Conservation (phyloP, 1,140 invertebrate species). For the Megalonaias nervosa region DNA sequence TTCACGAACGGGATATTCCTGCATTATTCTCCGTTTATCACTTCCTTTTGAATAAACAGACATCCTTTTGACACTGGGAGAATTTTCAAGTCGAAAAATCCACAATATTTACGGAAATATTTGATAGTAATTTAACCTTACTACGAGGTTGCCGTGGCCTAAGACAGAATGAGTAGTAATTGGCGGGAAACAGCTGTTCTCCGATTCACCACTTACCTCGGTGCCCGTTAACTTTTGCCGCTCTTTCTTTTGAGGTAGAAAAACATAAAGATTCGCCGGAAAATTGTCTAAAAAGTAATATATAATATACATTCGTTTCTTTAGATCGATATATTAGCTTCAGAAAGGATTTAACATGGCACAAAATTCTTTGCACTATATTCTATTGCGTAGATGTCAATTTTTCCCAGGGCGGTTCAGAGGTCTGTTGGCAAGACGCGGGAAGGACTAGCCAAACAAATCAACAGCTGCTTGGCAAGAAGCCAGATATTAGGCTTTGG, state of each 20-base stretch:
- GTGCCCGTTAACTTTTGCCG: slow-evolving; percentile 18
- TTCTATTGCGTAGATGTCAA: slow-evolving; percentile 10
- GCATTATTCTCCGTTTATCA: slow-evolving; percentile 34
- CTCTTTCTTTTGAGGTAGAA: not conserved
- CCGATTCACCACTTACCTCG: slow-evolving; percentile 29
- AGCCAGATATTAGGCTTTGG: slow-evolving; percentile 30
- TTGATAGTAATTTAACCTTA: slow-evolving; percentile 36
- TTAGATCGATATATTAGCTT: not conserved
- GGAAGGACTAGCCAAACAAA: slow-evolving; percentile 39
- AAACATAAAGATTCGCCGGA: not conserved
- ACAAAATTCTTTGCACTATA: slow-evolving; percentile 15
- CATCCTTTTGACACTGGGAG: slow-evolving; percentile 18
- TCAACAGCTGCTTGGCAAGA: slow-evolving; percentile 40
- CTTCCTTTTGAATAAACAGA: slow-evolving; percentile 37
- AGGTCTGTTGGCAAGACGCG: slow-evolving; percentile 40
- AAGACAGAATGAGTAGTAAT: slow-evolving; percentile 43
- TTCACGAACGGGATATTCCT: slow-evolving; percentile 34
- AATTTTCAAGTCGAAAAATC: slow-evolving; percentile 15
- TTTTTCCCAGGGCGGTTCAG: slow-evolving; percentile 25
- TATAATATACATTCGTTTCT: not conserved
- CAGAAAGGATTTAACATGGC: not conserved
- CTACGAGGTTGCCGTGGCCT: slow-evolving; percentile 41
- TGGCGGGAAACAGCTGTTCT: slow-evolving; percentile 33
- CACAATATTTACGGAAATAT: slow-evolving; percentile 18
- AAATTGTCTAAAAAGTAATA: not conserved